Conservation (phyloP, 2,113 vertebrate genomes). For the Oceanites oceanicus region DNA sequence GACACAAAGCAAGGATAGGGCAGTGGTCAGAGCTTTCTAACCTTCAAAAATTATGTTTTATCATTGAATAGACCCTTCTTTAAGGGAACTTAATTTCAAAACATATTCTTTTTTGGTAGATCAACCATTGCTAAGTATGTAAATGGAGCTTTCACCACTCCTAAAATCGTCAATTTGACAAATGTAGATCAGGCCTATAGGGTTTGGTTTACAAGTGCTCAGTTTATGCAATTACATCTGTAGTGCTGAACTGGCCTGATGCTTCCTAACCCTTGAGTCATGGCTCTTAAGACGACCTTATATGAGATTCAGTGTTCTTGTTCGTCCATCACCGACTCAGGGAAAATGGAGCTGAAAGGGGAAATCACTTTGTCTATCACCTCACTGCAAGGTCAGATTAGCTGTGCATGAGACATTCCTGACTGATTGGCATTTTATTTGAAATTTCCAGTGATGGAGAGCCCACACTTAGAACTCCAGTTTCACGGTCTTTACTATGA, state of each 20-base stretch:
- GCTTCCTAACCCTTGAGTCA: neutral
- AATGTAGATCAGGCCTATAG: neutral
- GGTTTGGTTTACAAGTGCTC: neutral
- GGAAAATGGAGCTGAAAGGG: neutral
- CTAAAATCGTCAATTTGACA: neutral
- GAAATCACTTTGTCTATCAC: neutral
- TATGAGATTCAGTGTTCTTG: neutral
- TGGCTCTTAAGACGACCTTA: neutral
- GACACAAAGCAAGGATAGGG: neutral
- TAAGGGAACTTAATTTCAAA: neutral
- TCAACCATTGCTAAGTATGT: neutral
- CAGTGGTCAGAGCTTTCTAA: neutral
- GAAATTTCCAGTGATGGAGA: neutral
- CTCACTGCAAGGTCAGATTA: neutral
- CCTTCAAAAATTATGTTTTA: neutral
- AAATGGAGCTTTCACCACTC: neutral
- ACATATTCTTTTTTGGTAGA: rapidly evolving
- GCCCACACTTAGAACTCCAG: neutral
- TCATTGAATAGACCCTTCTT: neutral
- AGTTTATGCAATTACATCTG: neutral
- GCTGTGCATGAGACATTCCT: neutral
- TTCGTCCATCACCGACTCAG: neutral
- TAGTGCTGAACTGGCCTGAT: neutral
- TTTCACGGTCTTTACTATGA: neutral
- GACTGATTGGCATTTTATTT: neutral